Evolutionary conservation across 2,888 invertebrate species (phyloP).

Genomic region (Acleris laterana): DNA sequence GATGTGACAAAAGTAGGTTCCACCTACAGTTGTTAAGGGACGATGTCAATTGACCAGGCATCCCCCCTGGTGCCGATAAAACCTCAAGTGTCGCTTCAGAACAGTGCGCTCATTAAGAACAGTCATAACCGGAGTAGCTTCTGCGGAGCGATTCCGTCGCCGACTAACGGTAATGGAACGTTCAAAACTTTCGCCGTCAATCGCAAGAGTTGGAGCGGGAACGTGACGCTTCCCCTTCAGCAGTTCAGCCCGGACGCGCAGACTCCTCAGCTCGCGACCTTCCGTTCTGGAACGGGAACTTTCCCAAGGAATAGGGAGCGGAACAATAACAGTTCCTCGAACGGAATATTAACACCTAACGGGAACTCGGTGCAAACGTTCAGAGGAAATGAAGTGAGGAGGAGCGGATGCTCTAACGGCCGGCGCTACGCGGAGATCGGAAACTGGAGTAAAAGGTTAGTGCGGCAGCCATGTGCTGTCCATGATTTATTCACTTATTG

Average conservation of each 20-base stretch:
- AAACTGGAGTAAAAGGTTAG: slow-evolving; percentile 84
- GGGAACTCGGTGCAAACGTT: slow-evolving; percentile 78
- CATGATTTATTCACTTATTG: slow-evolving; percentile 32
- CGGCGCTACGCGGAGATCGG: slow-evolving; percentile 85
- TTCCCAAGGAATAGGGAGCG: slow-evolving; percentile 80
- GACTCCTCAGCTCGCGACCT: slow-evolving; percentile 76
- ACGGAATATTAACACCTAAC: slow-evolving; percentile 82
- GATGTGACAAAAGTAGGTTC: slow-evolving; percentile 68
- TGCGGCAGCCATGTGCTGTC: slow-evolving; percentile 46
- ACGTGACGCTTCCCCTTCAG: slow-evolving; percentile 79
- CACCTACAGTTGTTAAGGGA: slow-evolving; percentile 66
- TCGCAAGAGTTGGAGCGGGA: slow-evolving; percentile 83
- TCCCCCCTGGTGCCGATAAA: slow-evolving; percentile 81
- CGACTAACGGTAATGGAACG: slow-evolving; percentile 74
- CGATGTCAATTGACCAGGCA: slow-evolving; percentile 83
- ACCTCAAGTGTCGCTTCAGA: slow-evolving; percentile 76
- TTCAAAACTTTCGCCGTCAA: slow-evolving; percentile 81
- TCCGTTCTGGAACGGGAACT: slow-evolving; percentile 79
- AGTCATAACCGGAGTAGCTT: slow-evolving; percentile 83
- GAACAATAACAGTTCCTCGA: slow-evolving; percentile 75
- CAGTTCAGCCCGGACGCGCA: slow-evolving; percentile 73
- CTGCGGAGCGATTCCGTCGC: slow-evolving; percentile 77
- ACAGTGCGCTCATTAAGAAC: slow-evolving; percentile 80
- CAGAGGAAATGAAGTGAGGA: slow-evolving; percentile 82
- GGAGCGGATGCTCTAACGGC: slow-evolving; percentile 80